Conservation (phyloP, 1,140 invertebrate species). For the Temnothorax longispinosus region DNA sequence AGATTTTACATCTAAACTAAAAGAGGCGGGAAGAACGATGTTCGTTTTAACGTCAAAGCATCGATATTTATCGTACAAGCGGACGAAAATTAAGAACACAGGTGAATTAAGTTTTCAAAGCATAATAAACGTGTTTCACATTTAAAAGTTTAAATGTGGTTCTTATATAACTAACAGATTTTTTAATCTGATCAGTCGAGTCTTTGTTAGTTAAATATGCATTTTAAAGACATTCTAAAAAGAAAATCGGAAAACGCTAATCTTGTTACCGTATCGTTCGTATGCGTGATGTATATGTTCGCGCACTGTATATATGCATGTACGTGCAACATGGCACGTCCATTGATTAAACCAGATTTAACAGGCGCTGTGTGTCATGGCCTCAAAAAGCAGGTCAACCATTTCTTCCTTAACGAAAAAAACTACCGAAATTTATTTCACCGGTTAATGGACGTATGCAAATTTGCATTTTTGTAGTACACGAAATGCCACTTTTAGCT, state of each 20-base stretch:
- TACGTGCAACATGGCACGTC: constrained; percentile 18
- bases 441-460: constrained; percentile 23
- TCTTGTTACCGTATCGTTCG: neutral
- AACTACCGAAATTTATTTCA: constrained; percentile 32
- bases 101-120: neutral
- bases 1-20: neutral
- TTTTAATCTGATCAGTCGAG: neutral
- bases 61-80: neutral
- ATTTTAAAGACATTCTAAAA: neutral
- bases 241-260: neutral
- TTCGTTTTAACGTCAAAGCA: neutral
- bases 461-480: constrained; percentile 47
- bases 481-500: constrained; percentile 17
- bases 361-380: constrained; percentile 38
- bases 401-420: constrained; percentile 36
- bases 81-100: neutral
- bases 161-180: neutral
- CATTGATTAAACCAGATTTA: constrained; percentile 56
- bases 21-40: neutral
- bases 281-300: neutral
- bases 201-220: neutral
- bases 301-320: neutral
- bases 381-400: constrained; percentile 50
- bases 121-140: neutral
- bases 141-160: neutral